Evolutionary conservation across 2,113 vertebrate species (phyloP).

Genomic region (Cyprinodon variegatus): DNA sequence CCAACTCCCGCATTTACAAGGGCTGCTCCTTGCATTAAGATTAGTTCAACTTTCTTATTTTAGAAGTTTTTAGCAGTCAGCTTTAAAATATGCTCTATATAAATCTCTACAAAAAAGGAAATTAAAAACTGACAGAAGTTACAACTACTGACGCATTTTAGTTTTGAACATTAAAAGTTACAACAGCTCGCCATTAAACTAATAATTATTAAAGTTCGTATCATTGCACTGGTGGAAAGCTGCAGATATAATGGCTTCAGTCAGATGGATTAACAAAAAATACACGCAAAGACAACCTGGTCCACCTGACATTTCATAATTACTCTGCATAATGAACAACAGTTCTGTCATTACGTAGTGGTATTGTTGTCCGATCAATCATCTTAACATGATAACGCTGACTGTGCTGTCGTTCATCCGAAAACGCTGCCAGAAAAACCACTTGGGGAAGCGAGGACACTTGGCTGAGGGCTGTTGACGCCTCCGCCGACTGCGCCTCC

Average conservation of each 20-base stretch:
- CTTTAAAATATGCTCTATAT: too few species aligned
- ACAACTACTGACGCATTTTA: too few species aligned
- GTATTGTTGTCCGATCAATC: conserved; percentile 13
- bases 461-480: conserved; percentile 61
- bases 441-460: conserved; percentile 57
- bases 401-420: conserved; percentile 39
- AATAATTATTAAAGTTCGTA: too few species aligned
- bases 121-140: too few species aligned
- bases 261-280: conserved; percentile 2
- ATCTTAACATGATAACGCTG: conserved; percentile 20
- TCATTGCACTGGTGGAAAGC: not conserved
- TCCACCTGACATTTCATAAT: conserved; percentile 9
- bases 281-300: conserved; percentile 2
- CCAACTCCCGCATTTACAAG: too few species aligned
- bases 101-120: too few species aligned
- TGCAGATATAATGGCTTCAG: not conserved
- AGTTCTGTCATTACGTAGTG: conserved; percentile 15
- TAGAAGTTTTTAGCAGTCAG: too few species aligned
- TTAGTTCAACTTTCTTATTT: too few species aligned
- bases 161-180: too few species aligned
- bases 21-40: too few species aligned
- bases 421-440: conserved; percentile 38
- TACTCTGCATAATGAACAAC: conserved; percentile 9
- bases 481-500: conserved; percentile 59
- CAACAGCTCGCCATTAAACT: too few species aligned